Evolutionary conservation across 1,140 invertebrate genomes (phyloP).

Genomic region (Papilio polytes): DNA sequence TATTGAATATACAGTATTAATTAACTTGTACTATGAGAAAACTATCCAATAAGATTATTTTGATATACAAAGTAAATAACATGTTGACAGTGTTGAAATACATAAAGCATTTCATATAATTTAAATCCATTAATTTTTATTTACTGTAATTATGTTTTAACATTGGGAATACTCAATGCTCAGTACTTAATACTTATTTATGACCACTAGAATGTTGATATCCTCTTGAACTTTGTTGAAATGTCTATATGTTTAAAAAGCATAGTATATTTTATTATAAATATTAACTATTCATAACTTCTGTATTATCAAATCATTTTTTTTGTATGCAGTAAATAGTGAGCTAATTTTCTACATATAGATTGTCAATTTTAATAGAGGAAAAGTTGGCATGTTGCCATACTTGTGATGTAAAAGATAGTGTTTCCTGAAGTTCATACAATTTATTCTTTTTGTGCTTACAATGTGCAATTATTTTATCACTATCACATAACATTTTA

Average conservation of each 20-base stretch:
- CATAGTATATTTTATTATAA: too few relatives aligned
- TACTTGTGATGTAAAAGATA: conserved; percentile 16
- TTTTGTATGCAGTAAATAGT: background rate
- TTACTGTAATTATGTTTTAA: too few relatives aligned
- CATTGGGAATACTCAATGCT: too few relatives aligned
- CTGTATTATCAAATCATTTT: too few relatives aligned
- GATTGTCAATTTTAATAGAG: conserved; percentile 20
- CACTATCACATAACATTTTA: too few relatives aligned
- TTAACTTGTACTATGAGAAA: background rate
- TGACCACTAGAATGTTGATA: too few relatives aligned
- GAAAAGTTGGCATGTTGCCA: conserved; percentile 8
- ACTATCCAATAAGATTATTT: background rate
- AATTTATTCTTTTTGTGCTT: background rate
- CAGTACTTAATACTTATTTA: too few relatives aligned
- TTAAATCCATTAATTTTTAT: too few relatives aligned
- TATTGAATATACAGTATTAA: background rate
- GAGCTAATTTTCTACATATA: conserved; percentile 5
- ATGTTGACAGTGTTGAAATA: background rate
- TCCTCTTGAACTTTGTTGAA: too few relatives aligned
- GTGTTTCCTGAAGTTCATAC: background rate
- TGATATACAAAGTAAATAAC: background rate
- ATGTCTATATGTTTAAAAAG: too few relatives aligned
- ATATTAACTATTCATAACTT: too few relatives aligned
- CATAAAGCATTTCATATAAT: background rate
- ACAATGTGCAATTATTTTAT: background rate